phyloP scores from a whole-genome alignment of 2,888 invertebrate genomes.

The Spialia ferax region DNA sequence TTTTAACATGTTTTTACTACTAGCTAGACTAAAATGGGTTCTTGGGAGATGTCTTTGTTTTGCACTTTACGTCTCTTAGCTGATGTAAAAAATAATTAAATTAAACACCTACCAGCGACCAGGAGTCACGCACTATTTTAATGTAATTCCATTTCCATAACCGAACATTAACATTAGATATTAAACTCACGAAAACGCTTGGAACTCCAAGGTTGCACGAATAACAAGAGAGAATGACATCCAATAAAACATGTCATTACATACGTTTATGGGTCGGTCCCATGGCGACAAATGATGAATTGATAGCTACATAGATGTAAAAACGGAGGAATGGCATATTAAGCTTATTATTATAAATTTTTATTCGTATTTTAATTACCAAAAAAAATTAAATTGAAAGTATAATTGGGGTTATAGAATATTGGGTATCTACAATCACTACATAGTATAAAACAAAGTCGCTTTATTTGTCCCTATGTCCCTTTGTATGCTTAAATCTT shows the following conservation, averaged over 20 bases:
- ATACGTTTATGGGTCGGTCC: conserved; percentile 20
- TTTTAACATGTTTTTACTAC: too few relatives aligned
- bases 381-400: too few relatives aligned
- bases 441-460: too few relatives aligned
- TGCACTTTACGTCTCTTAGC: too few relatives aligned
- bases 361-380: background rate
- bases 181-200: conserved; percentile 8
- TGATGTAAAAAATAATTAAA: too few relatives aligned
- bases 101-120: too few relatives aligned
- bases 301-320: background rate
- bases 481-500: too few relatives aligned
- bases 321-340: background rate
- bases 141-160: background rate
- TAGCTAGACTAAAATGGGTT: too few relatives aligned
- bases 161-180: background rate
- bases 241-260: conserved; percentile 34
- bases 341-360: background rate
- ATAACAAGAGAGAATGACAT: conserved; percentile 27
- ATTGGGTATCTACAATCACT: too few relatives aligned
- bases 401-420: too few relatives aligned
- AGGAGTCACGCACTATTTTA: background rate
- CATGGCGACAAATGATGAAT: conserved; percentile 25
- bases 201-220: conserved; percentile 13
- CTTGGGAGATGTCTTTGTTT: too few relatives aligned
- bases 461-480: too few relatives aligned